Base-by-base conservation (phyloP, 2,113 vertebrate genomes). In the Axis porcinus region DNA sequence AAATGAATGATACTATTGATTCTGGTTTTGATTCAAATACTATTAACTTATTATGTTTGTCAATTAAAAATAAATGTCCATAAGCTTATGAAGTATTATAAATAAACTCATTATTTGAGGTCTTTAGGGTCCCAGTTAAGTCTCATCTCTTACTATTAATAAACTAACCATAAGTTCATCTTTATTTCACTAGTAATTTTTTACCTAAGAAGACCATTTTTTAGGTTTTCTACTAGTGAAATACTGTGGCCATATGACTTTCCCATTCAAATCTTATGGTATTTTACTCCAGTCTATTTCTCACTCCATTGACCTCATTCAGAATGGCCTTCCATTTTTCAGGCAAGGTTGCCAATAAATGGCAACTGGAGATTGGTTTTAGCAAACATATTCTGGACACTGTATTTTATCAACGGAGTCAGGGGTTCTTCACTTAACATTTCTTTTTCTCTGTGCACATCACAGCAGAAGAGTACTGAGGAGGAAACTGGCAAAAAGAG, bases 121-220 rank as follows among this genome's bases (percentile, higher is more conserved):
- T 62, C 67, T 97, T 67, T 58, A 43, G n/a, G 10, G n/a, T 36
- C 28, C 0, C 55, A 52, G 6, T 7, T 50, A 91, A 57, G 4
- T 27, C 23, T 17, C 74, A 74, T 54, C 54, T 85, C 33, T 30
- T 82, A 50, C 19, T 85, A 64, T n/a, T 82, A 55, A 13, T 88
- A 79, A 97, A 28, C 7, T 86, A 83, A 28, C 89, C 86, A 62
- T 23, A 96, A 85, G 4, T 52, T 62, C 10, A 43, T 67, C 85
- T 97, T 97, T 2, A 57, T 95, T 95, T 97, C 45, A 82, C 3
- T 83, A 74, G 45, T 14, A 62, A 96, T n/a, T 96, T 89, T 89
- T 92, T 30, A 62, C 91, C 54, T 76, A 82, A 17, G 82, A 95
- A 90, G 57, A 40, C 7, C 57, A 36, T 7, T 86, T 23, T 76